Percentiles rank a stretch among this genome's conserved stretches.
Conservation (phyloP, 2,113 vertebrate genomes). For the Zeus faber region DNA sequence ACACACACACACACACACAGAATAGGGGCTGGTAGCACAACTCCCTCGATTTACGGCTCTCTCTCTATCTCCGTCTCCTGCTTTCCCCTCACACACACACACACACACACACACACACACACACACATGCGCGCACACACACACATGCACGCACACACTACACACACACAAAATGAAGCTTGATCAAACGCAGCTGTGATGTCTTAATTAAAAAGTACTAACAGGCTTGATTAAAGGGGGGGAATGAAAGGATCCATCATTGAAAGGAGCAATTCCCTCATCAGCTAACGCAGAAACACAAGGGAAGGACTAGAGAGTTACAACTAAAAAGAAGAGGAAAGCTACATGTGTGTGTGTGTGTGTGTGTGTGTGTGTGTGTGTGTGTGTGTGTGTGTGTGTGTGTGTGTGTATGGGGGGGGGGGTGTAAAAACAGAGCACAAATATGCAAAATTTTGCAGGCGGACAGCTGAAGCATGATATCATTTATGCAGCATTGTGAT, state of each 20-base stretch:
- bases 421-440: constrained; percentile 32
- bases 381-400: constrained; percentile 1
- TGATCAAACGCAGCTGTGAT: constrained; percentile 75
- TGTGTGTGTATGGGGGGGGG: constrained; percentile 3
- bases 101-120: constrained; percentile 4
- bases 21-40: constrained; percentile 30
- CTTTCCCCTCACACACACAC: constrained; percentile 19
- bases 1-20: no score
- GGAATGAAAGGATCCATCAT: constrained; percentile 65
- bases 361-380: background rate
- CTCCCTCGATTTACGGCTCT: constrained; percentile 25
- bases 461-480: constrained; percentile 27
- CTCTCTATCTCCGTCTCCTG: constrained; percentile 22
- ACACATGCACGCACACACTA: constrained; percentile 26
- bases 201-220: constrained; percentile 78
- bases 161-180: constrained; percentile 32
- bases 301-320: constrained; percentile 30
- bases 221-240: constrained; percentile 74
- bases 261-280: constrained; percentile 70
- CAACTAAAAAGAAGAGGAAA: constrained; percentile 16
- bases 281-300: constrained; percentile 48
- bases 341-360: constrained; percentile 6
- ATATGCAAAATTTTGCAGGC: constrained; percentile 39
- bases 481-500: constrained; percentile 24
- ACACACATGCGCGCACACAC: constrained; percentile 13